Evolutionary conservation across 2,888 invertebrate species (phyloP).

Genomic region (Cosmorhoe ocellata): DNA sequence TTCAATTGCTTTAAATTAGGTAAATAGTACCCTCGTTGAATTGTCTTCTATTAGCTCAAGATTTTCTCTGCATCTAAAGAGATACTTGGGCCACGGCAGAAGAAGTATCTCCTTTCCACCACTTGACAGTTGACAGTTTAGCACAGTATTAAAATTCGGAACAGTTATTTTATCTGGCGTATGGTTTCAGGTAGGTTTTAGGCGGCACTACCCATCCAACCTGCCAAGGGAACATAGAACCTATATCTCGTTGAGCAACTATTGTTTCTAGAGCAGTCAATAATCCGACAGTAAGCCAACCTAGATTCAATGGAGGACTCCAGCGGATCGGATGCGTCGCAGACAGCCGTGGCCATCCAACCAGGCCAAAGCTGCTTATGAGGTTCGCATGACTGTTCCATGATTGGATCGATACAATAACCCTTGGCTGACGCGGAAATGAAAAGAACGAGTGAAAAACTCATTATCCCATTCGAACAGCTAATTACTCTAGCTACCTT

Average conservation of each 20-base stretch:
- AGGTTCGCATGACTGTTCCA: conserved; percentile 26
- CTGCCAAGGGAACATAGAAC: too few species aligned
- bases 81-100: not conserved
- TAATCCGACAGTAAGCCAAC: conserved; percentile 3
- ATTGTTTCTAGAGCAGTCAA: not conserved
- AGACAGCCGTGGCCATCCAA: conserved; percentile 52
- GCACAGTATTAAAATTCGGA: too few species aligned
- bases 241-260: not conserved
- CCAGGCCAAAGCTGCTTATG: conserved; percentile 59
- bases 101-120: not conserved
- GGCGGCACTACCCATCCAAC: too few species aligned
- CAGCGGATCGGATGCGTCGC: conserved; percentile 3
- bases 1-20: conserved; percentile 69
- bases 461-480: too few species aligned
- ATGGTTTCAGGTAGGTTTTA: too few species aligned
- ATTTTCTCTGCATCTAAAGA: conserved; percentile 34
- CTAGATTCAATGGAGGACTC: conserved; percentile 3
- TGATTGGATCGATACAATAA: not conserved
- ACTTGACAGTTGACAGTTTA: not conserved
- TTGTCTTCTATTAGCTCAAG: conserved; percentile 54
- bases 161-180: too few species aligned
- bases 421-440: not conserved
- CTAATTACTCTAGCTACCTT: too few species aligned
- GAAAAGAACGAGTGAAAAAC: not conserved
- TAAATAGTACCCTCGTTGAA: conserved; percentile 59